Percentiles rank a stretch among this genome's conserved stretches.
These are phyloP conservation scores for Lamellibrachia luymesi DNA, from an alignment of 1,140 invertebrate species.

Conservation along the genomic window DNA sequence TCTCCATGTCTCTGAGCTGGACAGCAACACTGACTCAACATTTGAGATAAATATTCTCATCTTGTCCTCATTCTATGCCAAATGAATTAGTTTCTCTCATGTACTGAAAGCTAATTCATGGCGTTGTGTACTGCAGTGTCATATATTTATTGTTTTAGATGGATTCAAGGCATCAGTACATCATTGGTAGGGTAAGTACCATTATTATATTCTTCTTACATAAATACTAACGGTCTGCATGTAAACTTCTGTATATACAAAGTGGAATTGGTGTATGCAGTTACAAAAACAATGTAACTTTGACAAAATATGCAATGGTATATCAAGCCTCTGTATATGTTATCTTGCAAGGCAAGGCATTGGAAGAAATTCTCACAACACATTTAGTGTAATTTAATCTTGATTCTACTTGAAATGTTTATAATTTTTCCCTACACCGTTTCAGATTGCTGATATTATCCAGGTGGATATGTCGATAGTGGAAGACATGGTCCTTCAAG, in stretches of 20 bases:
- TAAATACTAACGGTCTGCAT: not conserved
- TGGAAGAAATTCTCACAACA: not conserved
- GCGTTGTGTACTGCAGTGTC: no score
- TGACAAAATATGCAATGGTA: not conserved
- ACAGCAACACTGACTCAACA: no score
- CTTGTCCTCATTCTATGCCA: no score
- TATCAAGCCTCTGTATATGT: not conserved
- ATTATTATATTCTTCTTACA: not conserved
- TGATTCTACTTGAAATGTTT: not conserved
- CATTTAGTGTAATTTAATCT: not conserved
- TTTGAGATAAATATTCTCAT: no score
- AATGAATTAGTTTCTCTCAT: no score
- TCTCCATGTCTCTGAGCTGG: no score
- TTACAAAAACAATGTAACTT: not conserved
- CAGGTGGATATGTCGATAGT: conserved; percentile 43
- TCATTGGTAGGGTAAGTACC: conserved; percentile 22
- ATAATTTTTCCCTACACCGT: conserved; percentile 30
- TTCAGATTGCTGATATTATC: conserved; percentile 41
- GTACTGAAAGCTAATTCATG: no score
- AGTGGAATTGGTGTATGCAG: not conserved
- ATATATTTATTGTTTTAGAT: conserved; percentile 12
- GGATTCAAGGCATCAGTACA: conserved; percentile 27
- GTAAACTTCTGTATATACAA: not conserved
- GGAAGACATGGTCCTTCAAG: conserved; percentile 53
- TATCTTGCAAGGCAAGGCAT: not conserved